phyloP scores from a whole-genome alignment of 2,888 invertebrate species.

The Andrena bucephala region DNA sequence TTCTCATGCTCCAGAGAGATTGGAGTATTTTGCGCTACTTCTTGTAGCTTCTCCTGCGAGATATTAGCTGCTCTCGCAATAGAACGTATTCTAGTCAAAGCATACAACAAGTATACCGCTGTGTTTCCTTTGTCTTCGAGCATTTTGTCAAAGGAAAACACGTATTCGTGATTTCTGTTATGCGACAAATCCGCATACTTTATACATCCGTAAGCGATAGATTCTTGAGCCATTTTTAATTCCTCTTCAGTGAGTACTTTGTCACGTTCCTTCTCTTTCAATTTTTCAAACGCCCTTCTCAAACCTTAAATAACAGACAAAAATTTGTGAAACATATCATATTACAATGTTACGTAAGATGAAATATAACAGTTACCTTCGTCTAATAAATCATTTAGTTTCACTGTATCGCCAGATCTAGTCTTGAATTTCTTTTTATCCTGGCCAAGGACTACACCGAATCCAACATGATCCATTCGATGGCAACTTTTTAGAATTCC shows the following conservation, averaged over 20 bases:
- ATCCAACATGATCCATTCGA: slow-evolving; percentile 95
- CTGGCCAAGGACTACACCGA: slow-evolving; percentile 98
- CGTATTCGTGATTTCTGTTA: slow-evolving; percentile 96
- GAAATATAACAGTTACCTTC: slow-evolving; percentile 88
- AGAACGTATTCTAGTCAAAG: slow-evolving; percentile 96
- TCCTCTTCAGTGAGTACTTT: slow-evolving; percentile 93
- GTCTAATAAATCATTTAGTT: slow-evolving; percentile 94
- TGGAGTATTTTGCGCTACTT: slow-evolving; percentile 87
- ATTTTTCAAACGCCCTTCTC: slow-evolving; percentile 92
- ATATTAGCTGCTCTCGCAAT: slow-evolving; percentile 93
- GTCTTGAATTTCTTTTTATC: slow-evolving; percentile 99
- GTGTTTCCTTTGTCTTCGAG: slow-evolving; percentile 99
- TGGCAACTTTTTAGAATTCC: slow-evolving; percentile 89
- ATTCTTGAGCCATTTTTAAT: slow-evolving; percentile 93
- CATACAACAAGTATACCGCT: slow-evolving; percentile 98
- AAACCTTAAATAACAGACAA: slow-evolving; percentile 85
- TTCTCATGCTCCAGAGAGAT: slow-evolving; percentile 94
- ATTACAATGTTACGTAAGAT: not conserved
- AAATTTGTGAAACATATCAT: not conserved
- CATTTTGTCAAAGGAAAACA: slow-evolving; percentile 99
- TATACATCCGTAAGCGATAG: slow-evolving; percentile 98
- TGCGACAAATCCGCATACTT: slow-evolving; percentile 99
- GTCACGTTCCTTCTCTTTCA: slow-evolving; percentile 94
- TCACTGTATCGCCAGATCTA: slow-evolving; percentile 97
- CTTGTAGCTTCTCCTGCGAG: slow-evolving; percentile 87